Conservation (phyloP, 1,140 invertebrate genomes). For the Habropoda laboriosa region DNA sequence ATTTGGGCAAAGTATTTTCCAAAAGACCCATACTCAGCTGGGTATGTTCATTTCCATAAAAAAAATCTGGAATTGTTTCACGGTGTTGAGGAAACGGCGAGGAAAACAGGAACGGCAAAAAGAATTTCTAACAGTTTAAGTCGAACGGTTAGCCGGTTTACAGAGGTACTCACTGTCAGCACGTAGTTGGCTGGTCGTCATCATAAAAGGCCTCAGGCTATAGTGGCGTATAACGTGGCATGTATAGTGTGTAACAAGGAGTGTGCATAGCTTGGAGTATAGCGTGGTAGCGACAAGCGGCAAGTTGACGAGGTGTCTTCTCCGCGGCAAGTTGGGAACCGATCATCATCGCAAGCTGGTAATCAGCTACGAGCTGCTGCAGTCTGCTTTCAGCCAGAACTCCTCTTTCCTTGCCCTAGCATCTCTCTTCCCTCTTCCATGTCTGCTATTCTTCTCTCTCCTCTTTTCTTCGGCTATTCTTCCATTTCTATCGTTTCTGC, state of each 20-base stretch:
- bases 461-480: background rate
- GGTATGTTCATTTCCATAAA: no score
- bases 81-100: no score
- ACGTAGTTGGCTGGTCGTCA: constrained; percentile 52
- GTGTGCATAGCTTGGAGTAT: background rate
- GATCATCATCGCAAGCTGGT: constrained; percentile 70
- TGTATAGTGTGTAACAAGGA: background rate
- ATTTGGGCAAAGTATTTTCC: no score
- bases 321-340: constrained; percentile 56
- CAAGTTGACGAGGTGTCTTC: constrained; percentile 58
- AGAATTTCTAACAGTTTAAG: constrained; percentile 42
- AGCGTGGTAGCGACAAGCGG: constrained; percentile 51
- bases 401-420: constrained; percentile 20
- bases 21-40: no score
- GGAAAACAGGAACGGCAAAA: no score
- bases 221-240: background rate
- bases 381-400: background rate
- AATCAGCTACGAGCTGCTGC: constrained; percentile 69
- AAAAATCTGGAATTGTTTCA: no score
- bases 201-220: constrained; percentile 55
- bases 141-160: constrained; percentile 49
- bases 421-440: background rate
- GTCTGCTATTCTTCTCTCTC: background rate
- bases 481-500: no score
- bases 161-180: constrained; percentile 49